Evolutionary conservation across 2,888 invertebrate genomes (phyloP).

Genomic region (Yponomeuta sedellus): DNA sequence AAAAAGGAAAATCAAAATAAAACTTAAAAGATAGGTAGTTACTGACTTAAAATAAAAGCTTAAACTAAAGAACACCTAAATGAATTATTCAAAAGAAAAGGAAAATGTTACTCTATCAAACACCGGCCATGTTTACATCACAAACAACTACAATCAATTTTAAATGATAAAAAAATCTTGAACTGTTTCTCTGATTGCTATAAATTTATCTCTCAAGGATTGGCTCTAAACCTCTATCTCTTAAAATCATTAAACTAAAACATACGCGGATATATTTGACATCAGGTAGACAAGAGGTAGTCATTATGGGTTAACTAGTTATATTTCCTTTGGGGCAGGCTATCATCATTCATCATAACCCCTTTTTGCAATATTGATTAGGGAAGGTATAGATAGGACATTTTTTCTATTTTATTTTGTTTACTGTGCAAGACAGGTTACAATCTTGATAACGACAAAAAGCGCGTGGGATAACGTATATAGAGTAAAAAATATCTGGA

Average conservation of each 20-base stretch:
- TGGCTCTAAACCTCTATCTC: not conserved
- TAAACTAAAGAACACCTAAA: not conserved
- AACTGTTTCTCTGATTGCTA: slow-evolving; percentile 26
- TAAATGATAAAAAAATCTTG: not conserved
- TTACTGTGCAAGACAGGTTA: no score
- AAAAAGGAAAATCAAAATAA: slow-evolving; percentile 8
- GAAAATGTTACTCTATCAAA: slow-evolving; percentile 50
- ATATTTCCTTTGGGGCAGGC: no score
- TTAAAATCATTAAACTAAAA: not conserved
- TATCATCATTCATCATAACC: no score
- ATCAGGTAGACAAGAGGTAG: no score
- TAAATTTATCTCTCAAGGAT: not conserved
- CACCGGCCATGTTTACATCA: slow-evolving; percentile 31
- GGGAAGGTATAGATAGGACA: no score
- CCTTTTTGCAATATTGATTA: no score
- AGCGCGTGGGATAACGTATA: no score
- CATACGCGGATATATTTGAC: no score
- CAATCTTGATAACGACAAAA: no score
- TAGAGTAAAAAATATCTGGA: no score
- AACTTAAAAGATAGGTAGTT: not conserved
- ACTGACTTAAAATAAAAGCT: not conserved
- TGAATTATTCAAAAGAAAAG: not conserved
- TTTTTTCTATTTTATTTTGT: no score
- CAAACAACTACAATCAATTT: not conserved
- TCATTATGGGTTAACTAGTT: no score